Conservation (phyloP, 2,888 invertebrate genomes). For the Polymixis lichenea region DNA sequence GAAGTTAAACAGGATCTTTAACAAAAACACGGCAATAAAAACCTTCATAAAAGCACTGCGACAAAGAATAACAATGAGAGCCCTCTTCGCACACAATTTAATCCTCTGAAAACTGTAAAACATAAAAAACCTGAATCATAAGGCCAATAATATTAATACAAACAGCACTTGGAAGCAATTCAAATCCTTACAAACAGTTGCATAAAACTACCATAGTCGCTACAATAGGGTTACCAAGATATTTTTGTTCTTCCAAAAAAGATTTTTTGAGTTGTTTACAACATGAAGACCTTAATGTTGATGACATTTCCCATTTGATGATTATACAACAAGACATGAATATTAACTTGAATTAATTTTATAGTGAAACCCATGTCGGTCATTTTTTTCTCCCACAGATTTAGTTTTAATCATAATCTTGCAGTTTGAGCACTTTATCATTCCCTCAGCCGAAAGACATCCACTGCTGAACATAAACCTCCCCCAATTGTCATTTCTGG, state of each 20-base stretch:
- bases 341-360: too few species aligned
- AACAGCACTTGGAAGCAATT: constrained; percentile 77
- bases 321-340: too few species aligned
- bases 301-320: too few species aligned
- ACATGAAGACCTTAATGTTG: background rate
- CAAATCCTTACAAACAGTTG: constrained; percentile 78
- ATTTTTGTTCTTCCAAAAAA: background rate
- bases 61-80: constrained; percentile 20
- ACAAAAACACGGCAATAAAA: background rate
- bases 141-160: constrained; percentile 67
- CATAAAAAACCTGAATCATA: constrained; percentile 63
- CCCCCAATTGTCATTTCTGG: too few species aligned
- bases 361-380: too few species aligned
- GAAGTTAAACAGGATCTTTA: background rate
- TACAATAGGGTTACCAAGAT: constrained; percentile 51
- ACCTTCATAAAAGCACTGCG: background rate
- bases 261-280: background rate
- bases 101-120: constrained; percentile 46
- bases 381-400: too few species aligned
- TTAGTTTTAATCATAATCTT: too few species aligned
- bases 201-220: constrained; percentile 74
- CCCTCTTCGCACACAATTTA: constrained; percentile 35
- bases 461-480: too few species aligned
- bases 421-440: too few species aligned
- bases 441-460: too few species aligned